These are phyloP conservation scores for human DNA, from an alignment of 2,113 vertebrate species.

Conservation along the genomic window DNA sequence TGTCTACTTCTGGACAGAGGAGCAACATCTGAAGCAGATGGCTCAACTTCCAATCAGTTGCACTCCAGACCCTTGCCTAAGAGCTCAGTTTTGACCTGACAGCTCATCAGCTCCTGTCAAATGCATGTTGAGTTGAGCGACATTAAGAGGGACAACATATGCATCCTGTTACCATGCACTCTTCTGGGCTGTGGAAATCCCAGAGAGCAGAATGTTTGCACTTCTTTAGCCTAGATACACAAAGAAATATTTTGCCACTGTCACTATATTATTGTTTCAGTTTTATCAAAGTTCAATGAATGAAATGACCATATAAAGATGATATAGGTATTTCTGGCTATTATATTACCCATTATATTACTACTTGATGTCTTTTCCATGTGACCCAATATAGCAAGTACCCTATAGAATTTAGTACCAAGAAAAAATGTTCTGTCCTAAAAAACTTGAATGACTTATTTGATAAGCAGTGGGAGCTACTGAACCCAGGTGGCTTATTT, in stretches of 20 bases:
- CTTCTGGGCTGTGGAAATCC: neutral
- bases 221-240: neutral
- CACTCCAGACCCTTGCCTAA: neutral
- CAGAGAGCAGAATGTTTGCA: neutral
- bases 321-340: neutral
- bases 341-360: neutral
- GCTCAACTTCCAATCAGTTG: neutral
- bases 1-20: neutral
- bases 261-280: neutral
- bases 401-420: neutral
- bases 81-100: neutral
- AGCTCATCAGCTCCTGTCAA: constrained; percentile 34
- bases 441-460: neutral
- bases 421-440: neutral
- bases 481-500: neutral
- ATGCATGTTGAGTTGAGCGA: neutral
- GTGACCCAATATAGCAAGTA: neutral
- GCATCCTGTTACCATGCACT: neutral
- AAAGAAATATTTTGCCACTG: neutral
- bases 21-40: neutral
- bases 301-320: neutral
- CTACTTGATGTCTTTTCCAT: neutral
- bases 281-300: neutral
- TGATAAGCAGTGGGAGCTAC: neutral
- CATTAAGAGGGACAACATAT: constrained; percentile 16